Base-by-base conservation (phyloP, 2,797 vertebrate species). In the Phrynocephalus vlangalii region DNA sequence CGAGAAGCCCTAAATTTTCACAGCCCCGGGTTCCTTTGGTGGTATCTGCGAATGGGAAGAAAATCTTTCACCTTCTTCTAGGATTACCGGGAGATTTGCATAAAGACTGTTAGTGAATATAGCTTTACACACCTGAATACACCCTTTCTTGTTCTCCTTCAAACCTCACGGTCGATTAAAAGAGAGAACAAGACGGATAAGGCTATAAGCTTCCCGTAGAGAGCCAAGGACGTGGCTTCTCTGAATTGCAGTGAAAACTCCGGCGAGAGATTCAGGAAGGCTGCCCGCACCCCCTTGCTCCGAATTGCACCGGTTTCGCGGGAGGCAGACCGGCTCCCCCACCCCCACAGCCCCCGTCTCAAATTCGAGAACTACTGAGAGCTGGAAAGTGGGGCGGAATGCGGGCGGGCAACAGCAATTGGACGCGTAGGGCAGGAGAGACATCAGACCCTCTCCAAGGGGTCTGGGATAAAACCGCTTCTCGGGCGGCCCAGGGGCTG, bases 371-470 rank as follows among this genome's bases (percentile, higher is more conserved):
- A 90, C 70, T 83, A 30, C 88, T 88, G 44, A n/a, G 63, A 84
- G 5, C 88, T 72, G 89, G 48, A 82, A 33, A 4, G 24, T 22
- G 1, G 63, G 7, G 22, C 6, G 22, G n/a, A 28, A 84, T 76
- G 22, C 79, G 87, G 86, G 22, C 79, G 87, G 86, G 88, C 30
- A 71, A 30, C 52, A 92, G 83, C 86, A 90, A 92, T 91, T 90
- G 79, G 26, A 89, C 73, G 6, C 87, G 38, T 91, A 79, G 90
- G 66, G 60, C 38, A 83, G 84, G 88, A 90, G 86, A 91, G 52
- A 63, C 85, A 75, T 92, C 79, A 91, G 89, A 87, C 90, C 87
- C 90, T 90, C 89, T 92, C 92, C 89, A 79, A 48, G 33, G 9
- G 88, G 87, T 76, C 76, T 79, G 82, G 44, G 6, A 22, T n/a